Evolutionary conservation across 2,797 vertebrate genomes (phyloP).

Genomic region (Tadarida brasiliensis): DNA sequence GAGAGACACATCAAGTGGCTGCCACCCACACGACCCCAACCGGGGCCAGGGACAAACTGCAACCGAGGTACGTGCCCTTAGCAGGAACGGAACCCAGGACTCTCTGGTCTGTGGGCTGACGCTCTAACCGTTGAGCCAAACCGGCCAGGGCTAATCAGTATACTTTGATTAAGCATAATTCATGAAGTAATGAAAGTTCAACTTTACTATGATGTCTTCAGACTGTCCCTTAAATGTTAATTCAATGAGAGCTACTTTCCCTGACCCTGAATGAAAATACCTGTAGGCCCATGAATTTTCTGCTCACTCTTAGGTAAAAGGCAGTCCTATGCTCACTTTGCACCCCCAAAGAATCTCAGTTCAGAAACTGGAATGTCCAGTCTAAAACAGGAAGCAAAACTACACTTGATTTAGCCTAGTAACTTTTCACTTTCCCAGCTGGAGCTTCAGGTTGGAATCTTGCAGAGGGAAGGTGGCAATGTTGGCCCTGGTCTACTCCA

Average conservation of each 20-base stretch:
- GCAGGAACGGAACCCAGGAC: too few species aligned
- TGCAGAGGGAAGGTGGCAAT: background rate
- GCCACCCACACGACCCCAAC: too few species aligned
- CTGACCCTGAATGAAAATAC: background rate
- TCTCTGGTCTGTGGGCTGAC: too few species aligned
- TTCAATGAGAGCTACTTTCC: slow-evolving; percentile 12
- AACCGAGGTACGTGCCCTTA: too few species aligned
- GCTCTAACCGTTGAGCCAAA: too few species aligned
- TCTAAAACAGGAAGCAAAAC: slow-evolving; percentile 38
- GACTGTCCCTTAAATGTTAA: slow-evolving; percentile 29
- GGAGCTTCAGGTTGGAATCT: background rate
- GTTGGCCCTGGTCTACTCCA: background rate
- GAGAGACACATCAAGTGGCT: too few species aligned
- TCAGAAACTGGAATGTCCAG: background rate
- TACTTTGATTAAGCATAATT: slow-evolving; percentile 41
- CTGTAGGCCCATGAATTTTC: background rate
- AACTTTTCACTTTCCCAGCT: slow-evolving; percentile 5
- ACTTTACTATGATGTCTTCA: slow-evolving; percentile 1
- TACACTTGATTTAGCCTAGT: background rate
- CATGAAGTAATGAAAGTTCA: slow-evolving; percentile 12
- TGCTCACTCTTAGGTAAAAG: slow-evolving; percentile 33
- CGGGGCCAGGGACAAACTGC: too few species aligned
- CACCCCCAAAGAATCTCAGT: background rate
- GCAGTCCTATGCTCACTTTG: background rate
- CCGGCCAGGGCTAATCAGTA: too few species aligned